Evolutionary conservation across 2,888 invertebrate species (phyloP), one percentile per base, ranked within the genome.

Genomic region (Ischnura elegans): DNA sequence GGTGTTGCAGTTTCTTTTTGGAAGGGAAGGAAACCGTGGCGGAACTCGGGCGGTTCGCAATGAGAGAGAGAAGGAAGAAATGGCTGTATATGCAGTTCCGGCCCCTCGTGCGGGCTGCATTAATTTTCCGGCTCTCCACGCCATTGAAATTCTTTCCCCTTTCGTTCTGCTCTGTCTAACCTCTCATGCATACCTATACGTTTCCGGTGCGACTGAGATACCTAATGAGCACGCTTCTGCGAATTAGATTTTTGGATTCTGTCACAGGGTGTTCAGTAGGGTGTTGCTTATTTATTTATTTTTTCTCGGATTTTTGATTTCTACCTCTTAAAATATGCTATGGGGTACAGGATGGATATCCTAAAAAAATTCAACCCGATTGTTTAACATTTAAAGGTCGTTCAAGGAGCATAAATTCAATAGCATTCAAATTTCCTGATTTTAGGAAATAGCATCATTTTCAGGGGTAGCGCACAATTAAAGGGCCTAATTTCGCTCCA

Each of bases 61-160:
- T 16, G 76, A 76, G 36, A 16, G 36, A 61, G 21, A 19, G 47
- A 25, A 36, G 76, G 36, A 76, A 36, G 76, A 76, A 76, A 76
- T 36, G 76, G 8, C 36, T 2, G 76, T 36, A 76, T 13, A 76
- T 76, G 76, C 76, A 76, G 76, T 76, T 76, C 76, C 76, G 76
- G 76, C 29, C 29, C 21, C 61, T 61, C 36, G 16, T 36, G 36
- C 36, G 2, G 8, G 16, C 36, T 13, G 36, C 16, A 36, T 76
- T 76, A 76, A 36, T 76, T 76, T 76, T 76, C 76, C 36, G 76
- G 36, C 29, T 76, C 76, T 76, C 76, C 76, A 76, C 76, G 29
- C 36, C 36, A 36, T 36, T 76, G 76, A 29, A 76, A 76, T 76
- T 76, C 61, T 61, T 16, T 76, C 61, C 61, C 61, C 36, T 36